Conservation (phyloP, 2,888 invertebrate genomes). For the Elysia crispata region DNA sequence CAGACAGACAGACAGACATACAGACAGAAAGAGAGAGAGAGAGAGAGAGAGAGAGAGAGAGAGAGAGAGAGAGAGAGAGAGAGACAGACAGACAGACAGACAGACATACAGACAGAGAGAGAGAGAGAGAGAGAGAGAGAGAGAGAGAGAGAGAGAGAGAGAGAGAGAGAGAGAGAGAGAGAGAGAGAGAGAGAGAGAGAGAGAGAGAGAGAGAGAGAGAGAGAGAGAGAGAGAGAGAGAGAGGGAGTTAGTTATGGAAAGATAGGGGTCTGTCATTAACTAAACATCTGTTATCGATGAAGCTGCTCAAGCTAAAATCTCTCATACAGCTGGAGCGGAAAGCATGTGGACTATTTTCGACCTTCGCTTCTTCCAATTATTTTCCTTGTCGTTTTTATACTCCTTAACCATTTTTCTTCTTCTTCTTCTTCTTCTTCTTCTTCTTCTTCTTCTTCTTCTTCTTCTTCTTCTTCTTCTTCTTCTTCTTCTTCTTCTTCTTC, state of each 20-base stretch:
- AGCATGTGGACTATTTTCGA: too few relatives aligned
- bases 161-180: constrained; percentile 18
- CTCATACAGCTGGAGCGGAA: too few relatives aligned
- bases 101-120: not conserved
- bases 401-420: too few relatives aligned
- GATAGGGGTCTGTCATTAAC: too few relatives aligned
- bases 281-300: not conserved
- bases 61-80: constrained; percentile 4
- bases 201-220: not conserved
- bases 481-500: too few relatives aligned
- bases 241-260: too few relatives aligned
- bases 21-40: not conserved
- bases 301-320: not conserved
- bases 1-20: not conserved
- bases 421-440: too few relatives aligned
- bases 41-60: not conserved
- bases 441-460: too few relatives aligned
- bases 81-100: too few relatives aligned
- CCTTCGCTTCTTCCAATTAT: too few relatives aligned
- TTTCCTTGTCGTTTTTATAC: too few relatives aligned
- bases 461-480: too few relatives aligned
- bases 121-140: not conserved
- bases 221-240: not conserved
- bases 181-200: not conserved
- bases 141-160: not conserved